Conservation (phyloP, 2,888 invertebrate genomes). For the Chalcosyrphus nemorum region DNA sequence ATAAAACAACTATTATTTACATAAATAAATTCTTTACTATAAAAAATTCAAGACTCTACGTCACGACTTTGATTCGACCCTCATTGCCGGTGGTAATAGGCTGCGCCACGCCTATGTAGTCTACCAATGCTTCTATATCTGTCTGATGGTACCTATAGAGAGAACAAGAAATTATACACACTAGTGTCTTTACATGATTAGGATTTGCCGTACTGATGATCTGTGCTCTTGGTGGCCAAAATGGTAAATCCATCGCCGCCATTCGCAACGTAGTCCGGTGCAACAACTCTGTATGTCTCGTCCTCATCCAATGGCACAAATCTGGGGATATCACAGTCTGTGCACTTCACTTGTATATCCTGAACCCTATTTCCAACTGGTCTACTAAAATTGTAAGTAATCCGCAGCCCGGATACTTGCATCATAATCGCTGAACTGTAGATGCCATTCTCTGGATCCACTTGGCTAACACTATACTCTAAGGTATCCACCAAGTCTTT, state of each 20-base stretch:
- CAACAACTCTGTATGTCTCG: slow-evolving; percentile 85
- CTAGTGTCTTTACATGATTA: too few relatives aligned
- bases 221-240: slow-evolving; percentile 78
- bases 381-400: slow-evolving; percentile 84
- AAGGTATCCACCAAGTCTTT: slow-evolving; percentile 85
- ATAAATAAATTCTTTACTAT: neutral
- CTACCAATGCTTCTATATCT: slow-evolving; percentile 77
- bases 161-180: too few relatives aligned
- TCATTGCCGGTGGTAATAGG: slow-evolving; percentile 76
- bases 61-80: slow-evolving; percentile 76
- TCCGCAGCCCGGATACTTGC: slow-evolving; percentile 84
- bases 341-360: slow-evolving; percentile 80
- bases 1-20: slow-evolving; percentile 5
- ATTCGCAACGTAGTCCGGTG: slow-evolving; percentile 85
- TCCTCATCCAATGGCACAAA: slow-evolving; percentile 84
- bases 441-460: slow-evolving; percentile 75
- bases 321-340: slow-evolving; percentile 83
- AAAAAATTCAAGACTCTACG: neutral
- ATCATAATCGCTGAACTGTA: slow-evolving; percentile 77
- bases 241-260: slow-evolving; percentile 88
- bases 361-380: slow-evolving; percentile 85
- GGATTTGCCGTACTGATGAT: slow-evolving; percentile 77
- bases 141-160: slow-evolving; percentile 63
- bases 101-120: slow-evolving; percentile 73
- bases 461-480: slow-evolving; percentile 83